phyloP scores from a whole-genome alignment of 2,888 invertebrate genomes.

The Tetheella fluctuosa region DNA sequence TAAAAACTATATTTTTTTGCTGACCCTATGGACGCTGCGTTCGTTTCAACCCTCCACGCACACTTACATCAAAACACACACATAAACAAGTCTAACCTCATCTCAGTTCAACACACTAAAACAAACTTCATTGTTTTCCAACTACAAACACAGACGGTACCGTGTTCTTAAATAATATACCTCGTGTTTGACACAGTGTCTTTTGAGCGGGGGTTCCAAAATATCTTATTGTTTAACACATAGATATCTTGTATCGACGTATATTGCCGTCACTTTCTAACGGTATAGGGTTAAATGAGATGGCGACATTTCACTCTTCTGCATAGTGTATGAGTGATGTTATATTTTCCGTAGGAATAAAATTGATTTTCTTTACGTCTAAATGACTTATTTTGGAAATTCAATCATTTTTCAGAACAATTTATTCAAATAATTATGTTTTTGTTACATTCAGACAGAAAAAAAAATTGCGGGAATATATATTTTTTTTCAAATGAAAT shows the following conservation, averaged over 20 bases:
- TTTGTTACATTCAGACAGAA: too few relatives aligned
- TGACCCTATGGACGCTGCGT: constrained; percentile 58
- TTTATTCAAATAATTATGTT: too few relatives aligned
- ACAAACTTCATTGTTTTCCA: constrained; percentile 36
- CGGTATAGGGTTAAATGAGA: constrained; percentile 28
- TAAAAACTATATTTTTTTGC: constrained; percentile 41
- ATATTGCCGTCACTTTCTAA: constrained; percentile 33
- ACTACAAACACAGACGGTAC: constrained; percentile 50
- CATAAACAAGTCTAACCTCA: constrained; percentile 22
- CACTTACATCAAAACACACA: constrained; percentile 38
- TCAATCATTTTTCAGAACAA: neutral
- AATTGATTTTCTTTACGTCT: constrained; percentile 11
- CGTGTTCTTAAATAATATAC: constrained; percentile 27
- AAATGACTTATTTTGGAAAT: neutral
- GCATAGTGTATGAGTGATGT: constrained; percentile 45
- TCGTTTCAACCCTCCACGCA: constrained; percentile 69
- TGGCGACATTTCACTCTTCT: constrained; percentile 29
- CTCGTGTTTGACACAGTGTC: constrained; percentile 39
- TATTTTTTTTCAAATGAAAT: neutral
- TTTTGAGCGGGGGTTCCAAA: constrained; percentile 26
- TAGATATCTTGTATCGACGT: constrained; percentile 43
- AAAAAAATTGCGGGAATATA: neutral
- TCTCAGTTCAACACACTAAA: constrained; percentile 37
- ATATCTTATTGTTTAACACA: constrained; percentile 47
- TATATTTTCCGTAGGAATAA: constrained; percentile 42